These are phyloP conservation scores for Manacus vitellinus DNA, from an alignment of 2,113 vertebrate species.

Conservation along the genomic window DNA sequence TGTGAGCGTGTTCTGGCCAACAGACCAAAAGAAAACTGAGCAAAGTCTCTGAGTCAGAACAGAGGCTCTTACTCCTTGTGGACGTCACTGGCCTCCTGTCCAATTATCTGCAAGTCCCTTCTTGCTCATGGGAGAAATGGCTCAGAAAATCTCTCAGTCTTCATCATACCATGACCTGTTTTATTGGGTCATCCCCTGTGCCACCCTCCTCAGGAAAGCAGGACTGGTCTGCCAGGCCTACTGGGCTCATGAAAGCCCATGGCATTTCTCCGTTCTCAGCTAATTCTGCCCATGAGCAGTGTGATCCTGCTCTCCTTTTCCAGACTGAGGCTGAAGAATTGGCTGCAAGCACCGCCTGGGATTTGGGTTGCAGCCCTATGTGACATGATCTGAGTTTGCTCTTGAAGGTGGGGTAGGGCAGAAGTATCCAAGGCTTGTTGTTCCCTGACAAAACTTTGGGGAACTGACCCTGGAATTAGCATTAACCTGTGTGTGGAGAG, in stretches of 20 bases:
- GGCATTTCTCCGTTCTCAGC: neutral
- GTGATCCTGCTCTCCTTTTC: neutral
- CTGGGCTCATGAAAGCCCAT: rapidly evolving
- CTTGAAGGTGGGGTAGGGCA: neutral
- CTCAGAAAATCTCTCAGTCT: neutral
- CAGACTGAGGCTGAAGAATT: neutral
- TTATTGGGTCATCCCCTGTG: neutral
- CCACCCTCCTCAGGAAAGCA: neutral
- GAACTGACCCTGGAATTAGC: neutral
- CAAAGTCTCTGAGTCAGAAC: neutral
- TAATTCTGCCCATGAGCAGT: neutral
- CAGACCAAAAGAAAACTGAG: neutral
- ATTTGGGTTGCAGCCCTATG: rapidly evolving
- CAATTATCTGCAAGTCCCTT: neutral
- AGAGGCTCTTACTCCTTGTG: neutral
- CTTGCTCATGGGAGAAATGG: neutral
- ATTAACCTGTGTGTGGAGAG: neutral
- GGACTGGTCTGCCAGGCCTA: neutral
- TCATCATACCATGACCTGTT: neutral
- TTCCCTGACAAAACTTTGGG: neutral
- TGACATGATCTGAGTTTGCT: neutral
- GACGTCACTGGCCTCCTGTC: neutral
- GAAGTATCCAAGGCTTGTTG: neutral
- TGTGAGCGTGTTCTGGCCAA: neutral
- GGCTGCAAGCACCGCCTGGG: neutral